Conservation (phyloP, 2,888 invertebrate genomes). For the Agelastica alni region DNA sequence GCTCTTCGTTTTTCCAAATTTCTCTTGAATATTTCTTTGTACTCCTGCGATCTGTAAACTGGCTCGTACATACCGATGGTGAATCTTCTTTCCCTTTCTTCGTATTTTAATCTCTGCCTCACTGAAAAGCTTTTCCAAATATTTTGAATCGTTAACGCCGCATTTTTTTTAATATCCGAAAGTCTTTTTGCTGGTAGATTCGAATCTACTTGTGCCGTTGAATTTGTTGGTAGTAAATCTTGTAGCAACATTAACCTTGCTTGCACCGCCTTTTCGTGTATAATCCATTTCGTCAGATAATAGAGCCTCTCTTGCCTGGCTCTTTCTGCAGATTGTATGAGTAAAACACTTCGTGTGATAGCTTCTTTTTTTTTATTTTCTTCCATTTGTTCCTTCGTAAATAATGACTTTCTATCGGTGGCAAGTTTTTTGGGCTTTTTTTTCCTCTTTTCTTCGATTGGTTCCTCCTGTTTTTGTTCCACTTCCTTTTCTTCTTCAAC, state of each 20-base stretch:
- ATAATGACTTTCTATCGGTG: slow-evolving; percentile 6
- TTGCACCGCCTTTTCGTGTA: slow-evolving; percentile 1
- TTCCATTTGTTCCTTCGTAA: slow-evolving; percentile 35
- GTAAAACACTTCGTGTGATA: slow-evolving; percentile 45
- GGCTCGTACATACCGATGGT: slow-evolving; percentile 64
- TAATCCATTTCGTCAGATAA: slow-evolving; percentile 28
- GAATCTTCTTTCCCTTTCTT: slow-evolving; percentile 56
- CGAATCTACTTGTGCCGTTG: slow-evolving; percentile 4
- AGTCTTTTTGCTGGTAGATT: slow-evolving; percentile 23
- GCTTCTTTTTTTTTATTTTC: slow-evolving; percentile 32
- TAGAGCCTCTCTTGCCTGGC: slow-evolving; percentile 54
- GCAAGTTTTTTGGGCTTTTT: slow-evolving; percentile 9
- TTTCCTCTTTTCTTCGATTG: slow-evolving; percentile 11
- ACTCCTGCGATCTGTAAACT: slow-evolving; percentile 57
- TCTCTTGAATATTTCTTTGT: slow-evolving; percentile 57
- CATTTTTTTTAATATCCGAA: too few relatives aligned
- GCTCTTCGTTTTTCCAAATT: slow-evolving; percentile 58
- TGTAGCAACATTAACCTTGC: slow-evolving; percentile 4
- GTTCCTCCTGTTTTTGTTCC: slow-evolving; percentile 16
- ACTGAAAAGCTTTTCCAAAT: slow-evolving; percentile 58
- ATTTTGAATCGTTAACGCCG: slow-evolving; percentile 54
- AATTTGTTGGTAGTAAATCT: not conserved
- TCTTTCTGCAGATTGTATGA: slow-evolving; percentile 59
- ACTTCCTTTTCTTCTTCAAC: slow-evolving; percentile 36
- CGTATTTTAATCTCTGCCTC: slow-evolving; percentile 54